Evolutionary conservation across 2,797 vertebrate species (phyloP).

Genomic region (Chelon labrosus): DNA sequence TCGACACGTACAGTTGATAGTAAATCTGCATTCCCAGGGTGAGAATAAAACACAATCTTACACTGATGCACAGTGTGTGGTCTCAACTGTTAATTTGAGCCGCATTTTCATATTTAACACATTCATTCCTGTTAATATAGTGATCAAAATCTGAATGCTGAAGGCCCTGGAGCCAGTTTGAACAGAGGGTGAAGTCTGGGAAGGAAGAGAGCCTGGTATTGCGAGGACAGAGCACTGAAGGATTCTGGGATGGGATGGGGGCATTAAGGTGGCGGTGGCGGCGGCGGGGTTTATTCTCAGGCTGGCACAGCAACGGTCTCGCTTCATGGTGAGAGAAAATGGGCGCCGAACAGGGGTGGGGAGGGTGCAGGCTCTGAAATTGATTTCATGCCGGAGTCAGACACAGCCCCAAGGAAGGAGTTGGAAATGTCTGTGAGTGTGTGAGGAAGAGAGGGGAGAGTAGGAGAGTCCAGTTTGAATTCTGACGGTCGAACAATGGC

Average conservation of each 20-base stretch:
- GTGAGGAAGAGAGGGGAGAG: slow-evolving; percentile 38
- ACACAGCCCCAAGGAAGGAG: slow-evolving; percentile 72
- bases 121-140: background rate
- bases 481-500: slow-evolving; percentile 65
- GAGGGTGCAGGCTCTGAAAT: slow-evolving; percentile 74
- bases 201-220: slow-evolving; percentile 22
- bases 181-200: slow-evolving; percentile 11
- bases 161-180: slow-evolving; percentile 1
- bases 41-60: slow-evolving; percentile 25
- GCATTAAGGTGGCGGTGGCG: slow-evolving; percentile 37
- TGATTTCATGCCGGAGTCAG: slow-evolving; percentile 84
- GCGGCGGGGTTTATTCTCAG: slow-evolving; percentile 48
- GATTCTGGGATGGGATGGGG: slow-evolving; percentile 61
- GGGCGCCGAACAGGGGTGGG: slow-evolving; percentile 65
- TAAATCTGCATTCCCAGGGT: slow-evolving; percentile 31
- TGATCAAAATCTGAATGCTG: background rate
- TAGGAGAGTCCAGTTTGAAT: slow-evolving; percentile 61
- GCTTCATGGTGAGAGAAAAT: slow-evolving; percentile 79
- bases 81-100: slow-evolving; percentile 21
- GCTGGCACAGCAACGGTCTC: slow-evolving; percentile 80
- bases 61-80: slow-evolving; percentile 40
- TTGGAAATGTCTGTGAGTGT: slow-evolving; percentile 51
- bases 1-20: slow-evolving; percentile 22
- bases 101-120: slow-evolving; percentile 18
- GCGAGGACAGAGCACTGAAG: slow-evolving; percentile 32